A percentile compares a stretch with the other conserved stretches of the same genome.
Conservation (phyloP, 1,140 invertebrate species). For the Cydia amplana region DNA sequence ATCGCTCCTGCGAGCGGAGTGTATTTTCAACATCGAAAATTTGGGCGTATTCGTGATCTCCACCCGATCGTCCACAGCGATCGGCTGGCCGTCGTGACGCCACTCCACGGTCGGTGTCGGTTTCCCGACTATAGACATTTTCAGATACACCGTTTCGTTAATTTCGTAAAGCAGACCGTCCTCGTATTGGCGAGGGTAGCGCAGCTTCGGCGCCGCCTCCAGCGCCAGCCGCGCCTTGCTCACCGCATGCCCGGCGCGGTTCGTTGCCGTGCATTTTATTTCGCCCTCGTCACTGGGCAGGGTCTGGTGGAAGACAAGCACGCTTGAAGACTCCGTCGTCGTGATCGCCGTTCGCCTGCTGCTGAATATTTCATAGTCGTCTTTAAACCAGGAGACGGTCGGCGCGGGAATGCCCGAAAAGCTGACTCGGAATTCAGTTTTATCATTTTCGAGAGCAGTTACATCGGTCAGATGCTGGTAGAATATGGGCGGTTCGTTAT, state of each 20-base stretch:
- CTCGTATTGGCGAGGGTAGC: constrained; percentile 89
- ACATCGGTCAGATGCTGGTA: constrained; percentile 84
- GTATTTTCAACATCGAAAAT: constrained; percentile 86
- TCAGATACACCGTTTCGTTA: constrained; percentile 91
- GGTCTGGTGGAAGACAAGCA: constrained; percentile 90
- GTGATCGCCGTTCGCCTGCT: constrained; percentile 88
- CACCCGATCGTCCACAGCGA: constrained; percentile 82
- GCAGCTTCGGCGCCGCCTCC: constrained; percentile 89
- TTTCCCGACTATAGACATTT: constrained; percentile 93
- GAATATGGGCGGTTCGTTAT: constrained; percentile 85
- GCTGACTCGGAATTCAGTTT: constrained; percentile 90
- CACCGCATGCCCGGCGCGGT: constrained; percentile 88
- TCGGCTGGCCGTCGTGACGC: constrained; percentile 90
- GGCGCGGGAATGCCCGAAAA: constrained; percentile 91
- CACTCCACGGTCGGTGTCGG: constrained; percentile 91
- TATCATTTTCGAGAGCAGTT: constrained; percentile 87
- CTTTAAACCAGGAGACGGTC: constrained; percentile 95
- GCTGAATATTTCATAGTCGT: constrained; percentile 92
- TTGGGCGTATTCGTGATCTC: constrained; percentile 85
- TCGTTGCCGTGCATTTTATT: constrained; percentile 93
- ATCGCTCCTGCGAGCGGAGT: constrained; percentile 86
- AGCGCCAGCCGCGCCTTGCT: constrained; percentile 86
- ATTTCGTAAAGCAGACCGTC: constrained; percentile 94
- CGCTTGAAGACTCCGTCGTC: constrained; percentile 88
- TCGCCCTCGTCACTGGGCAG: constrained; percentile 90